Evolutionary conservation across 2,113 vertebrate genomes (phyloP).

Genomic region (Macquaria australasica): DNA sequence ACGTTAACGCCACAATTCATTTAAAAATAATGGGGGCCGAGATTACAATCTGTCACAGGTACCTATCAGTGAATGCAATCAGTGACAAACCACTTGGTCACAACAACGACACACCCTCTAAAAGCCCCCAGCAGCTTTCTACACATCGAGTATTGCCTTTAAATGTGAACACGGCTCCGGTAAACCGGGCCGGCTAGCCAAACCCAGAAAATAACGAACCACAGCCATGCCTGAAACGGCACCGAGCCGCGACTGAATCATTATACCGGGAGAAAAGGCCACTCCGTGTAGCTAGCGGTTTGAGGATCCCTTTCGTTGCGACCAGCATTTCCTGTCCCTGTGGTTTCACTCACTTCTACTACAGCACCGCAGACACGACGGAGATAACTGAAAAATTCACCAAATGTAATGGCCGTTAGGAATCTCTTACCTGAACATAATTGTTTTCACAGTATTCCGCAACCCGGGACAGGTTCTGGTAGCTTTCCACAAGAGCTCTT

Average conservation of each 20-base stretch:
- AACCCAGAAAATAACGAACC: neutral
- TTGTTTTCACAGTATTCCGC: constrained; percentile 99
- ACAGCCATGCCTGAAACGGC: neutral
- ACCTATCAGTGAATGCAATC: constrained; percentile 42
- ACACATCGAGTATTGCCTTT: constrained; percentile 27
- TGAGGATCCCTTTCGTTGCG: constrained; percentile 45
- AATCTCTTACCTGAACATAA: constrained; percentile 94
- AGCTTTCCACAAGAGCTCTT: constrained; percentile 96
- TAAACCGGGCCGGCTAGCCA: neutral
- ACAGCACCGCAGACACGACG: constrained; percentile 63
- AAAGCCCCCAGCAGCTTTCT: constrained; percentile 57
- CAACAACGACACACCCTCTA: constrained; percentile 82
- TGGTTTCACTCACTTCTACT: constrained; percentile 68
- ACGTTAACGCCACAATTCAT: neutral
- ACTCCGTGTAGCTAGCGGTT: constrained; percentile 51
- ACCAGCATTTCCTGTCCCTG: constrained; percentile 78
- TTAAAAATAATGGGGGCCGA: neutral
- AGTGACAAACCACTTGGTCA: constrained; percentile 70
- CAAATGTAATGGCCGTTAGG: neutral
- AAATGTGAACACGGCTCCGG: constrained; percentile 34
- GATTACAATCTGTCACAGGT: constrained; percentile 19
- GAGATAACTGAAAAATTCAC: neutral
- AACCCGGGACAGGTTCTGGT: constrained; percentile 96
- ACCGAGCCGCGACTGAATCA: neutral
- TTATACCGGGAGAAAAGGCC: neutral